Conservation (phyloP, 1,140 invertebrate genomes). For the Pogonomyrmex californicus region DNA sequence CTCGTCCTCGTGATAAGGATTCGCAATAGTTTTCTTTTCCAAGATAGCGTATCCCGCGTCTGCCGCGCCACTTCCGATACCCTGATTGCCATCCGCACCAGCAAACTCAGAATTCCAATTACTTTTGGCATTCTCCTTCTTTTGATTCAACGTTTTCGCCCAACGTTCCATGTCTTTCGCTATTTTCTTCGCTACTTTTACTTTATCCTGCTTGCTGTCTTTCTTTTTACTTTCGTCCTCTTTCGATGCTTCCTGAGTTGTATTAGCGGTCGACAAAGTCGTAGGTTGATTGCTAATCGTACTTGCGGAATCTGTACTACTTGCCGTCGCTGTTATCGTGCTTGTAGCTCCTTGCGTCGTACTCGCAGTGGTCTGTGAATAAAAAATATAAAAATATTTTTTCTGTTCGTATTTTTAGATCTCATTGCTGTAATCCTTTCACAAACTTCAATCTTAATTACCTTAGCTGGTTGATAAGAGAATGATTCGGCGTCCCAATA, state of each 20-base stretch:
- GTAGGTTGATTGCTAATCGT: constrained; percentile 66
- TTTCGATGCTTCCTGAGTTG: constrained; percentile 73
- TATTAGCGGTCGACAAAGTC: constrained; percentile 52
- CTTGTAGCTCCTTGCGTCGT: constrained; percentile 86
- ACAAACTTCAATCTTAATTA: constrained; percentile 63
- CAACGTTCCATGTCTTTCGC: constrained; percentile 95
- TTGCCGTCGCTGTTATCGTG: constrained; percentile 69
- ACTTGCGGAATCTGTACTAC: constrained; percentile 59
- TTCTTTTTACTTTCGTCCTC: constrained; percentile 87
- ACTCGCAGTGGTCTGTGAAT: constrained; percentile 64
- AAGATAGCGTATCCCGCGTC: constrained; percentile 97
- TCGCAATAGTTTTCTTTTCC: constrained; percentile 88
- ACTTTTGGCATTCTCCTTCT: constrained; percentile 95
- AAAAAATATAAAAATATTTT: neutral
- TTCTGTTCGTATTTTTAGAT: neutral
- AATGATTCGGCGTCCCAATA: constrained; percentile 96
- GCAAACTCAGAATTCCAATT: constrained; percentile 88
- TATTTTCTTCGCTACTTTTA: constrained; percentile 99
- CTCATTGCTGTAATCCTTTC: constrained; percentile 20
- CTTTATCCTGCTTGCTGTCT: constrained; percentile 94
- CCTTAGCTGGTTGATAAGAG: constrained; percentile 92
- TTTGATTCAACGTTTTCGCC: constrained; percentile 99
- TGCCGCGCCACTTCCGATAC: constrained; percentile 90
- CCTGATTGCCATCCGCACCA: constrained; percentile 81
- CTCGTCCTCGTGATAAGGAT: constrained; percentile 83